Evolutionary conservation across 2,113 vertebrate species (phyloP).

Genomic region (Anoura caudifer): DNA sequence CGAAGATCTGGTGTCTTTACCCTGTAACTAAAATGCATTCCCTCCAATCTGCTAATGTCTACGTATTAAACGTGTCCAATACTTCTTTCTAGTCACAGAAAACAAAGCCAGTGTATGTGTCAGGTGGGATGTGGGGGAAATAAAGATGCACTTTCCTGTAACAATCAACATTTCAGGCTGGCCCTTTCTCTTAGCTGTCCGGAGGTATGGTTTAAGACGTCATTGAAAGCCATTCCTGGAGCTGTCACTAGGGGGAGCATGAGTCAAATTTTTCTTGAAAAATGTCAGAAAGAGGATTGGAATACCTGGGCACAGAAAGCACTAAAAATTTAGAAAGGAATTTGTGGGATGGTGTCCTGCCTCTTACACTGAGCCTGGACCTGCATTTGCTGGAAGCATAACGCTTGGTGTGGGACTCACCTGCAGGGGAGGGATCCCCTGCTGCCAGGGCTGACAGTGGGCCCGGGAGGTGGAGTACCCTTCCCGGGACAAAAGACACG

Average conservation of each 20-base stretch:
- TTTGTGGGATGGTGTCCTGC: not conserved
- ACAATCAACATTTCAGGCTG: not conserved
- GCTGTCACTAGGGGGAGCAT: constrained; percentile 65
- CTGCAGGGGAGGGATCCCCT: not conserved
- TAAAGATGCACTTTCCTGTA: not conserved
- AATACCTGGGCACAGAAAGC: not conserved
- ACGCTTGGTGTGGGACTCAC: not conserved
- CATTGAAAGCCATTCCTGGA: not conserved
- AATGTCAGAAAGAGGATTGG: not conserved
- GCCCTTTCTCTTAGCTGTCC: not conserved
- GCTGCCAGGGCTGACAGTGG: not conserved
- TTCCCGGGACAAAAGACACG: not conserved
- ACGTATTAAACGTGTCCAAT: not conserved
- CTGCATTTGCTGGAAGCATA: not conserved
- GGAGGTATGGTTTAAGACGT: not conserved
- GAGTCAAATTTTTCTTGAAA: constrained; percentile 48
- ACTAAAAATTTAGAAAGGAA: constrained; percentile 14
- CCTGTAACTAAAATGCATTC: not conserved
- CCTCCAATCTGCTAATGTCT: not conserved
- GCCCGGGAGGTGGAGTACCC: not conserved
- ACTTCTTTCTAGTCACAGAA: not conserved
- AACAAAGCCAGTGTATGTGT: not conserved
- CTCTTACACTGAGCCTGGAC: not conserved
- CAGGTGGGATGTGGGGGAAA: not conserved
- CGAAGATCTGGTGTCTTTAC: not conserved